Conservation (phyloP, 2,113 vertebrate genomes). For the Grammomys surdaster region DNA sequence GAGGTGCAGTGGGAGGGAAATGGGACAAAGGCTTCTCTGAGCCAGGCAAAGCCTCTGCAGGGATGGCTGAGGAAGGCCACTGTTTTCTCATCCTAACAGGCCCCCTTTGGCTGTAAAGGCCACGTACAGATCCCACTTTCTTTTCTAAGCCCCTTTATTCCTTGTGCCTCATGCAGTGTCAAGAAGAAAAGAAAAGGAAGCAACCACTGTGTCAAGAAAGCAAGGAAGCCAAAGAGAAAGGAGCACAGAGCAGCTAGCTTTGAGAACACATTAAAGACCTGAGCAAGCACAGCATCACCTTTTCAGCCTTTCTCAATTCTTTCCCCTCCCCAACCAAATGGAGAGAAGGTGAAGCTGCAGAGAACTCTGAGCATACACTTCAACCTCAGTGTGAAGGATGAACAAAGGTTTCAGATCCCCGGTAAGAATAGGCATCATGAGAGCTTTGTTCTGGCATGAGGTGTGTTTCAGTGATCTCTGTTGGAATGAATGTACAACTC, state of each 20-base stretch:
- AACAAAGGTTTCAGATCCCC: neutral
- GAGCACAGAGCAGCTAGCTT: neutral
- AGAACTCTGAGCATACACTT: neutral
- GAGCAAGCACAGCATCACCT: neutral
- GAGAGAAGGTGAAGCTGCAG: neutral
- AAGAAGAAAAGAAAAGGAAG: constrained; percentile 44
- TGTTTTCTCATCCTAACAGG: constrained; percentile 9
- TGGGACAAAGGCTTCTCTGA: neutral
- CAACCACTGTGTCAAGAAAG: constrained; percentile 49
- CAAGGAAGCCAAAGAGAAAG: constrained; percentile 32
- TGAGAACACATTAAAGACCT: neutral
- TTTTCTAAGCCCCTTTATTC: constrained; percentile 60
- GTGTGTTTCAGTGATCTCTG: neutral
- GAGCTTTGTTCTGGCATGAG: neutral
- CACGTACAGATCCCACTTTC: constrained; percentile 46
- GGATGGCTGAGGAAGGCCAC: neutral
- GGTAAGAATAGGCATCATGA: neutral
- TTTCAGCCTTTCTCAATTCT: neutral
- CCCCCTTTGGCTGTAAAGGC: constrained; percentile 50
- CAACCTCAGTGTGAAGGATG: neutral
- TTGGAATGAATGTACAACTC: neutral
- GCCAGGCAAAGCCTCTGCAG: neutral
- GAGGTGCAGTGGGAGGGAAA: too few relatives aligned
- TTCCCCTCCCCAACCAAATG: neutral
- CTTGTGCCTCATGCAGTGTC: constrained; percentile 4